Conservation (phyloP, 2,888 invertebrate genomes). For the Heliconius cydno region DNA sequence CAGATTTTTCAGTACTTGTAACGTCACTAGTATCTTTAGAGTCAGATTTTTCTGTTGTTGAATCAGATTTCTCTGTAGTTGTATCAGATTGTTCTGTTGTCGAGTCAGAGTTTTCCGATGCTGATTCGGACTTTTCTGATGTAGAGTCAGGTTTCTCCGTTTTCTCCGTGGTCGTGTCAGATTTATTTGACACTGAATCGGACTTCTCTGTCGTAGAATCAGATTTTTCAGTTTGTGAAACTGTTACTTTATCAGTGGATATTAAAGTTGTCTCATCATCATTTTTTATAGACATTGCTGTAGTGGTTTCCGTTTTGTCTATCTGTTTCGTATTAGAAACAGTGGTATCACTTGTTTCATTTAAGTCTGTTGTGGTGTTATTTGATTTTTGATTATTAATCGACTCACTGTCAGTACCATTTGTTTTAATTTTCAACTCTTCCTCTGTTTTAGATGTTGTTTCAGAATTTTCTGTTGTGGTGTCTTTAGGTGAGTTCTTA, state of each 20-base stretch:
- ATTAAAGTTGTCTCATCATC: not conserved
- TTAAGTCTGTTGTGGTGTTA: not conserved
- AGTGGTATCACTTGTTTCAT: not conserved
- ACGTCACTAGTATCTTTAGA: slow-evolving; percentile 16
- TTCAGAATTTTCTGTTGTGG: not conserved
- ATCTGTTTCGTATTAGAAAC: not conserved
- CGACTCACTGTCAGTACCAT: not conserved
- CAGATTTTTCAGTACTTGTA: slow-evolving; percentile 15
- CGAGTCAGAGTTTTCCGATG: not conserved
- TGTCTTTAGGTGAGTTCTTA: not conserved
- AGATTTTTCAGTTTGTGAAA: not conserved
- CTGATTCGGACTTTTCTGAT: not conserved
- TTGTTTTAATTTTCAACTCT: not conserved
- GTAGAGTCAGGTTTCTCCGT: not conserved
- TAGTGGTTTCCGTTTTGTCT: slow-evolving; percentile 1
- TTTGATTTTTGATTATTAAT: not conserved
- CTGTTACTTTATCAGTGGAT: slow-evolving; percentile 3
- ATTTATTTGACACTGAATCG: not conserved
- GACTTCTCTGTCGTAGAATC: not conserved
- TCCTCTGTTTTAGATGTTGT: not conserved
- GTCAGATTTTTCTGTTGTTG: not conserved
- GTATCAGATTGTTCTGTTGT: not conserved
- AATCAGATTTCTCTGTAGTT: not conserved
- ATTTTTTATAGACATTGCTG: not conserved
- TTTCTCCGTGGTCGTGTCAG: not conserved